A percentile compares a stretch with the other conserved stretches of the same genome.
phyloP scores from a whole-genome alignment of 1,140 invertebrate genomes.

The Aphelinus atriplicis region DNA sequence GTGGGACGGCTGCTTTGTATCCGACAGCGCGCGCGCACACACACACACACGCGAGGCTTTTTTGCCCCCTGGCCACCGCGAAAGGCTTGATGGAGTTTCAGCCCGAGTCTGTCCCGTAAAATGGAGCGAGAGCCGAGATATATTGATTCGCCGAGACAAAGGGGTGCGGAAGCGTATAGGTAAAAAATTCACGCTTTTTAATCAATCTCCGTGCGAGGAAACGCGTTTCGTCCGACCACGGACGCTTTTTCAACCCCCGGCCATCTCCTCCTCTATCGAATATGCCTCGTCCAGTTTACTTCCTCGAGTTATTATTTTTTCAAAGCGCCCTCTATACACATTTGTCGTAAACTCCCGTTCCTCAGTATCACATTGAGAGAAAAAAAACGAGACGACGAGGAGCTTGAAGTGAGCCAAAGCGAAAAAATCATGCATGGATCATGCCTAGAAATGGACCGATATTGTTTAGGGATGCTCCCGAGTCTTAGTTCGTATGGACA shows the following conservation, averaged over 20 bases:
- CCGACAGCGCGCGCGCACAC: too few species aligned
- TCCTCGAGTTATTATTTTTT: slow-evolving; percentile 1
- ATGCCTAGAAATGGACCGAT: too few species aligned
- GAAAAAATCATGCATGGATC: too few species aligned
- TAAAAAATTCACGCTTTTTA: slow-evolving; percentile 35
- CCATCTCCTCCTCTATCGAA: too few species aligned
- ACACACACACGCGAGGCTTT: not conserved
- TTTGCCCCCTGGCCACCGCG: not conserved
- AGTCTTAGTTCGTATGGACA: too few species aligned
- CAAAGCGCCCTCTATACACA: not conserved
- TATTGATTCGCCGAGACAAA: slow-evolving; percentile 2
- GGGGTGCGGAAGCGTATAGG: not conserved
- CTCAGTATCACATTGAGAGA: not conserved
- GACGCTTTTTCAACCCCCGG: not conserved
- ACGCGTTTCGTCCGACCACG: not conserved
- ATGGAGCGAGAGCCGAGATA: not conserved
- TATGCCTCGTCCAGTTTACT: too few species aligned
- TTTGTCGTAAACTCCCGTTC: not conserved
- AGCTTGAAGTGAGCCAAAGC: too few species aligned
- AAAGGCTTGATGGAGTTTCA: slow-evolving; percentile 2
- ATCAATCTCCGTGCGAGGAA: slow-evolving; percentile 33
- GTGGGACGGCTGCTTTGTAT: not conserved
- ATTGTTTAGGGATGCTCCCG: too few species aligned
- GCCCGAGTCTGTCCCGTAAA: not conserved
- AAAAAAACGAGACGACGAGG: too few species aligned